Evolutionary conservation across 2,797 vertebrate genomes (phyloP).

Genomic region (Gouania willdenowi): DNA sequence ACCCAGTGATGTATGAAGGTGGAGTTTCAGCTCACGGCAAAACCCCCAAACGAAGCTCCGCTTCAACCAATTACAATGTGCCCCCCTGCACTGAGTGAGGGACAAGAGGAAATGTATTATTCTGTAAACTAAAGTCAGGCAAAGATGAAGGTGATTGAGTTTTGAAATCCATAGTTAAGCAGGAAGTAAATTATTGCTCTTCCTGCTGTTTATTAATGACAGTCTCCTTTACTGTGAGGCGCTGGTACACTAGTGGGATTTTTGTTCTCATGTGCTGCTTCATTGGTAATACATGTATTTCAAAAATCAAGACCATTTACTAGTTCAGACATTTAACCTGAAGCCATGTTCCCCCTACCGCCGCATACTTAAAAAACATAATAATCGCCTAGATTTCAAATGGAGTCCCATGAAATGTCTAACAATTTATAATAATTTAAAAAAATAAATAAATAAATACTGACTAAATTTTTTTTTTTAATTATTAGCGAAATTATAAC

Average conservation of each 20-base stretch:
- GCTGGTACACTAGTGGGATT: neutral
- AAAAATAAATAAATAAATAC: too few species aligned
- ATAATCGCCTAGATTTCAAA: too few species aligned
- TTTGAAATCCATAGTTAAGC: slow-evolving; percentile 20
- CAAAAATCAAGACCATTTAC: too few species aligned
- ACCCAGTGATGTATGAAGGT: slow-evolving; percentile 66
- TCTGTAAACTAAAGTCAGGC: slow-evolving; percentile 20
- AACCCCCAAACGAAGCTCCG: slow-evolving; percentile 40
- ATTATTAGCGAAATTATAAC: too few species aligned
- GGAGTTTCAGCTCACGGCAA: slow-evolving; percentile 35
- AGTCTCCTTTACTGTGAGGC: slow-evolving; percentile 1
- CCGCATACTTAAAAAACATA: too few species aligned
- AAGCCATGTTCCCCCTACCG: too few species aligned
- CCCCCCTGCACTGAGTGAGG: slow-evolving; percentile 32
- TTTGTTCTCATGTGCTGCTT: slow-evolving; percentile 3
- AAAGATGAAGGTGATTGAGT: slow-evolving; percentile 35
- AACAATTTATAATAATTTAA: too few species aligned
- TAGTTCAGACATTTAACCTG: too few species aligned
- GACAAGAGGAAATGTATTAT: slow-evolving; percentile 26
- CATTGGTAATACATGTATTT: too few species aligned
- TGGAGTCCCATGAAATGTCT: too few species aligned
- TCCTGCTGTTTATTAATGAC: slow-evolving; percentile 11
- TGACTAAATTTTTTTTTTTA: too few species aligned
- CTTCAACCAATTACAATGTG: slow-evolving; percentile 53
- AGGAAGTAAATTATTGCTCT: slow-evolving; percentile 37